Base-by-base conservation (phyloP, 2,113 vertebrate species). In the Rhombomys opimus region DNA sequence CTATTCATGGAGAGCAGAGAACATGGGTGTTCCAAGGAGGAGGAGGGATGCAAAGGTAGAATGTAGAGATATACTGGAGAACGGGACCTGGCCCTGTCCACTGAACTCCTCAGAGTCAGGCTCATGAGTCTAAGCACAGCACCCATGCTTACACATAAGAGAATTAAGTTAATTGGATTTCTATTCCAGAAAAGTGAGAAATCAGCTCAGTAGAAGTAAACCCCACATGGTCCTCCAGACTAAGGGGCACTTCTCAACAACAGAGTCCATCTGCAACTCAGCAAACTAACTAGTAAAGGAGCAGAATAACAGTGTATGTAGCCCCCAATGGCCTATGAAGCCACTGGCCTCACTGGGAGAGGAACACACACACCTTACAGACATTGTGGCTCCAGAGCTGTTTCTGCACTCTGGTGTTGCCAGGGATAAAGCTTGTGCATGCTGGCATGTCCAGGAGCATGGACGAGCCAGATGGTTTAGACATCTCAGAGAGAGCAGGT, bases 61-160 rank as follows among this genome's bases (percentile, higher is more conserved):
- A 15, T 0, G 0, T 8, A 1, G 10, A 95, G 70, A n/a, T 7
- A 6, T 9, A 0, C 1, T 35, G 7, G 32, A 27, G 22, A 80
- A 54, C 27, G 61, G 67, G 41, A 15, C 30, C 52, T 54, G 27
- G 63, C 22, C 22, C 0, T 1, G 6, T 46, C 25, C 59, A 12
- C 0, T 1, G 27, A 80, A 5, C 1, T 17, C 32, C 35, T 20
- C 7, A 7, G 27, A 0, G 4, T 46, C 59, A 65, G 88, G 9
- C 6, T 68, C 27, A 13, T 27, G 73, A 38, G n/a, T 41, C 89
- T 67, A 17, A 67, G 20, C 1, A 2, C 22, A 18, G 68, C 4
- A 7, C 23, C 52, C n/a, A 30, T 25, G 22, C 5, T 90, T 78
- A 89, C 32, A 18, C 52, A 3, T 25, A 67, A 86, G 25, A 12